phyloP scores from a whole-genome alignment of 2,797 vertebrate species.

The Synanceia verrucosa region DNA sequence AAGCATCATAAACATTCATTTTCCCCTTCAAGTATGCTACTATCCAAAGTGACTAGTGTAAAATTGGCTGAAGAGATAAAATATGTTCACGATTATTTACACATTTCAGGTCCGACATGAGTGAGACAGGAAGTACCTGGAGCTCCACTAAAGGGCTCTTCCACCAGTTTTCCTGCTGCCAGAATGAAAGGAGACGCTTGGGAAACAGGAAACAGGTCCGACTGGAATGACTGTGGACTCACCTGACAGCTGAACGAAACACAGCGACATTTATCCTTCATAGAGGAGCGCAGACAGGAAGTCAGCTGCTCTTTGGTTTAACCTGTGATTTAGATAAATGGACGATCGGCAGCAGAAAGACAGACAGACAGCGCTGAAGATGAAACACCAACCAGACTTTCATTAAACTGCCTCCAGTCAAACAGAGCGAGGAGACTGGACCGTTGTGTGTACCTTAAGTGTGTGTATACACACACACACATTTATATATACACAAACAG shows the following conservation, averaged over 20 bases:
- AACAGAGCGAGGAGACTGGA: slow-evolving; percentile 1
- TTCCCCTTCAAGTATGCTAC: slow-evolving; percentile 82
- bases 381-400: too few species aligned
- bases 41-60: slow-evolving; percentile 85
- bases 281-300: slow-evolving; percentile 25
- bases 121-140: slow-evolving; percentile 12
- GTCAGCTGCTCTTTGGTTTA: slow-evolving; percentile 72
- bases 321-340: too few species aligned
- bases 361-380: too few species aligned
- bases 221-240: too few species aligned
- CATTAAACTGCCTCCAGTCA: not conserved
- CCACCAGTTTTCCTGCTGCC: not conserved
- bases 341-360: too few species aligned
- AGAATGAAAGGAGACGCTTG: not conserved
- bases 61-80: slow-evolving; percentile 75
- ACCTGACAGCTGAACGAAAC: too few species aligned
- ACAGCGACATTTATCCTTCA: slow-evolving; percentile 36
- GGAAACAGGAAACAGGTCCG: not conserved
- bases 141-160: slow-evolving; percentile 31
- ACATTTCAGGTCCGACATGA: slow-evolving; percentile 67
- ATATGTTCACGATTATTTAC: slow-evolving; percentile 70
- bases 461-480: slow-evolving; percentile 21
- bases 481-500: slow-evolving; percentile 19
- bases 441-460: slow-evolving; percentile 16
- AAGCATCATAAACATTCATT: slow-evolving; percentile 73